Conservation (phyloP, 2,797 vertebrate genomes). For the Sorex maritimensis region DNA sequence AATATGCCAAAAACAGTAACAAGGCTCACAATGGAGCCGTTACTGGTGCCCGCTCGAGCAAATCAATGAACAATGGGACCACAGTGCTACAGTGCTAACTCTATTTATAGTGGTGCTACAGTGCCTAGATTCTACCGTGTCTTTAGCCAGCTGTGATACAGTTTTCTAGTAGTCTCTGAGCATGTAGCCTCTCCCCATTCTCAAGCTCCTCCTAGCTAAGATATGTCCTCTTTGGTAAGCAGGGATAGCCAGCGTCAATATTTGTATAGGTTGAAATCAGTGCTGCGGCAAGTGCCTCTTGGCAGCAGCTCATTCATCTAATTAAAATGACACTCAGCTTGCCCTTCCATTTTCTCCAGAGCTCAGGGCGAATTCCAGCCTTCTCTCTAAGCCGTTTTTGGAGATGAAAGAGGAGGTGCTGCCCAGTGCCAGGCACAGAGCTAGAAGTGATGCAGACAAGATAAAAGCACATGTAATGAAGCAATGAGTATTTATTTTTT, state of each 20-base stretch:
- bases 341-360: background rate
- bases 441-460: background rate
- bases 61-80: too few relatives aligned
- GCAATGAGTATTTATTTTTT: background rate
- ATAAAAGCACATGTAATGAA: background rate
- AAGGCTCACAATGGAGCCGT: too few relatives aligned
- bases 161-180: background rate
- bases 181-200: background rate
- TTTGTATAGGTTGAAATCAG: background rate
- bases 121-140: background rate
- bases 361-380: background rate
- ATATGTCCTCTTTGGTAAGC: background rate
- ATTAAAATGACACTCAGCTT: background rate
- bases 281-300: background rate
- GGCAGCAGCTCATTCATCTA: background rate
- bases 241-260: background rate
- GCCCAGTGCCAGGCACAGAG: background rate
- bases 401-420: background rate
- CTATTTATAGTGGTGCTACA: background rate
- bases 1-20: too few relatives aligned
- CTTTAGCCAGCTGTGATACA: slow-evolving; percentile 4
- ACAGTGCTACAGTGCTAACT: background rate
- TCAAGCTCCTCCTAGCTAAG: background rate
- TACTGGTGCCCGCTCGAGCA: too few relatives aligned
- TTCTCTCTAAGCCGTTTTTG: background rate